Conservation (phyloP, 2,113 vertebrate genomes). For the Microcebus murinus region DNA sequence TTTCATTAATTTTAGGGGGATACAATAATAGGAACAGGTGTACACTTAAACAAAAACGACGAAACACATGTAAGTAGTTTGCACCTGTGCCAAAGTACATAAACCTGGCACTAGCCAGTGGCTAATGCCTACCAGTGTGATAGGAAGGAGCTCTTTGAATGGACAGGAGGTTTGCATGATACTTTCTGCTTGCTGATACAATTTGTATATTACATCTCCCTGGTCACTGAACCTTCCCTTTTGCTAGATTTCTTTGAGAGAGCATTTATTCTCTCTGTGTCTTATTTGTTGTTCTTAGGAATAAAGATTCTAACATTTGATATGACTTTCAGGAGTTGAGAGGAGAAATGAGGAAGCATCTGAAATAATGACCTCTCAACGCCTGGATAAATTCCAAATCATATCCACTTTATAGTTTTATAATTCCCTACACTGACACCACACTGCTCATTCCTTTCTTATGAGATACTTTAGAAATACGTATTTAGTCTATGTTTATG, state of each 20-base stretch:
- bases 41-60: background rate
- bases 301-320: background rate
- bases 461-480: background rate
- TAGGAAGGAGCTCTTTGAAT: too few relatives aligned
- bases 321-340: background rate
- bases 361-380: background rate
- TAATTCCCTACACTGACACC: background rate
- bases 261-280: background rate
- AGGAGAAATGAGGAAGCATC: background rate
- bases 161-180: background rate
- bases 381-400: background rate
- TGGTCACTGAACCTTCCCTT: background rate
- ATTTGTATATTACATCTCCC: background rate
- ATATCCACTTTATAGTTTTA: too few relatives aligned
- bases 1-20: background rate
- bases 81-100: background rate
- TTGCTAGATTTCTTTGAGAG: background rate
- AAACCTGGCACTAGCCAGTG: background rate
- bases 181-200: background rate
- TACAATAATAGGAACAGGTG: background rate
- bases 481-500: background rate
- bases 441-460: background rate
- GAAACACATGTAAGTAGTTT: background rate
- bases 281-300: background rate
- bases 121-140: fast-evolving